Evolutionary conservation across 2,113 vertebrate genomes (phyloP).

Genomic region (Leucoraja erinaceus): DNA sequence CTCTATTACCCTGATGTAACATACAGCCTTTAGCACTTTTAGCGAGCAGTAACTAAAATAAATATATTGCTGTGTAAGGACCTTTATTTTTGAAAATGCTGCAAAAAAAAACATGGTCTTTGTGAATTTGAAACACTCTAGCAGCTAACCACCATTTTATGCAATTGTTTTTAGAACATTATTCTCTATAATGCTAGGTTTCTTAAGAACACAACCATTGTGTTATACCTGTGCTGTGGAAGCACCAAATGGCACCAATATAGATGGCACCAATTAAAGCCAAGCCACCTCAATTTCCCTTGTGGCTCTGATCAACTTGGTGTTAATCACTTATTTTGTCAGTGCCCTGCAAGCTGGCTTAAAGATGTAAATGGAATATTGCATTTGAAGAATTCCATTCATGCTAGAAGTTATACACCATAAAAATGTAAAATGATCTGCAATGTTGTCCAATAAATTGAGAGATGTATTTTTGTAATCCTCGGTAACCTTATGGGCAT

Average conservation of each 20-base stretch:
- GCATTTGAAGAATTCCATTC: not conserved
- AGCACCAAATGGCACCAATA: not conserved
- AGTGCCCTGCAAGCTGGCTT: not conserved
- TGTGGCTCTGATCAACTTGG: not conserved
- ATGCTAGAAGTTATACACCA: not conserved
- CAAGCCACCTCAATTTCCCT: not conserved
- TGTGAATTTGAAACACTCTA: no score
- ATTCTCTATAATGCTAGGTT: no score
- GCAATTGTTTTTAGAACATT: no score
- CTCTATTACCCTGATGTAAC: no score
- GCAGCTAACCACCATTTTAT: no score
- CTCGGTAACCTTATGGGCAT: not conserved
- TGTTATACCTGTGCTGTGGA: not conserved
- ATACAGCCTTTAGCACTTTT: no score
- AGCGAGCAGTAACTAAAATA: no score
- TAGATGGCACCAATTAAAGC: not conserved
- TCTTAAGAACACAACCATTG: no score
- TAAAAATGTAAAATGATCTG: not conserved
- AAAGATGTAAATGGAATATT: not conserved
- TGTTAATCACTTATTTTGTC: not conserved
- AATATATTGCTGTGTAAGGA: no score
- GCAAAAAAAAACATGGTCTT: no score
- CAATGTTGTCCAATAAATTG: not conserved
- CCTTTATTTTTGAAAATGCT: no score
- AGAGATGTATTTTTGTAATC: not conserved